Base-by-base conservation (phyloP, 2,888 invertebrate species). In the Leptura quadrifasciata region DNA sequence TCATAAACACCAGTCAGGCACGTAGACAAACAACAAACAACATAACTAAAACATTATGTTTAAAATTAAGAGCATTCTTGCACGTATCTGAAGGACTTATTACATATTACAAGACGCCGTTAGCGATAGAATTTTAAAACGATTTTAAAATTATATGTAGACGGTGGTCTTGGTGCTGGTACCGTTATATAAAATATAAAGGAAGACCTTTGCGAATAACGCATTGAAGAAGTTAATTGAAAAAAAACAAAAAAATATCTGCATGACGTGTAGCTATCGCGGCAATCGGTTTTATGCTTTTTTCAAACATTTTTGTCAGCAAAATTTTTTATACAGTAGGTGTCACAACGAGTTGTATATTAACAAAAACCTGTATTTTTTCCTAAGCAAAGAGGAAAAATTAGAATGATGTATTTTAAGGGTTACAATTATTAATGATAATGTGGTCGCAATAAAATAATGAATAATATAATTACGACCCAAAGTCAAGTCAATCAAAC, bases 41-140 rank as follows among this genome's bases (percentile, higher is more conserved):
- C 58, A 58, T 57, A 68, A 54, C 67, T 35, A 18, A 58, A 75
- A 75, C 72, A 72, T 67, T 57, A 68, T 60, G 20, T 76, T 72
- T 54, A 68, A 72, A 72, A 76, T 76, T 61, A 39, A 68, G 65
- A 68, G 63, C 76, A 76, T 76, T 76, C 72, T 68, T 63, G 72
- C 72, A 76, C 76, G 76, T 76, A 72, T 72, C 68, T 76, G 76
- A 76, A 76, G 72, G 76, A 72, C 76, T 76, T 65, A 72, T 68
- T 68, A 75, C 65, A 60, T 18, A 69, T 68, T 39, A 60, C 63
- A 12, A 18, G 54, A 27, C 39, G 74, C 68, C 74, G 63, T 69
- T 63, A 68, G 61, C 68, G 31, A 67, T 72, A 68, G 54, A 76
- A 72, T 72, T 72, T 72, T 61, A 76, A 72, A 68, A 18, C 63